A percentile compares a stretch with the other conserved stretches of the same genome.
phyloP scores from a whole-genome alignment of 1,140 invertebrate species.

The Neodiprion fabricii region DNA sequence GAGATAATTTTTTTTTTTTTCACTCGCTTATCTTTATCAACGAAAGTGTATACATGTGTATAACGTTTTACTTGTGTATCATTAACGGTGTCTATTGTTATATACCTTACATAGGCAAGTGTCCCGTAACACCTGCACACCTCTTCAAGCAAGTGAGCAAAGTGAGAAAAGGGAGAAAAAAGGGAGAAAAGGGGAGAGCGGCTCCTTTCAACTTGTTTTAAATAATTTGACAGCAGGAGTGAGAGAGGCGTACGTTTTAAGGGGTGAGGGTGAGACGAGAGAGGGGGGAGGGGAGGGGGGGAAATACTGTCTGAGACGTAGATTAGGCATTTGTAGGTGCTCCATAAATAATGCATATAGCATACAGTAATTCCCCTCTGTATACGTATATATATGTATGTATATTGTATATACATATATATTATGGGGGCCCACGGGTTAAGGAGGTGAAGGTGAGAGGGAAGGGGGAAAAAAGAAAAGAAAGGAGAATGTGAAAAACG shows the following conservation, averaged over 20 bases:
- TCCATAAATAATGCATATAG: constrained; percentile 40
- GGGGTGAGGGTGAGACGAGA: background rate
- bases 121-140: too few species aligned
- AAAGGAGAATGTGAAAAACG: background rate
- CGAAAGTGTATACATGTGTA: too few species aligned
- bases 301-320: constrained; percentile 38
- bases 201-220: constrained; percentile 35
- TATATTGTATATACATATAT: background rate
- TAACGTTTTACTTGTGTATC: too few species aligned
- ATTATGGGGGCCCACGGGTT: background rate
- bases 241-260: background rate
- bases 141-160: too few species aligned
- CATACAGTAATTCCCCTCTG: too few species aligned
- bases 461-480: background rate
- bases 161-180: too few species aligned
- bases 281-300: background rate
- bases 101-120: too few species aligned
- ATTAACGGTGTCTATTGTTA: too few species aligned
- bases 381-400: background rate
- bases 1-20: too few species aligned
- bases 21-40: too few species aligned
- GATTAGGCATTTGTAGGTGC: constrained; percentile 40
- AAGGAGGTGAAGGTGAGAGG: background rate
- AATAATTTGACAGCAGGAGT: constrained; percentile 29
- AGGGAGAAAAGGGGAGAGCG: too few species aligned